phyloP scores from a whole-genome alignment of 2,113 vertebrate species.

The Glareola pratincola region DNA sequence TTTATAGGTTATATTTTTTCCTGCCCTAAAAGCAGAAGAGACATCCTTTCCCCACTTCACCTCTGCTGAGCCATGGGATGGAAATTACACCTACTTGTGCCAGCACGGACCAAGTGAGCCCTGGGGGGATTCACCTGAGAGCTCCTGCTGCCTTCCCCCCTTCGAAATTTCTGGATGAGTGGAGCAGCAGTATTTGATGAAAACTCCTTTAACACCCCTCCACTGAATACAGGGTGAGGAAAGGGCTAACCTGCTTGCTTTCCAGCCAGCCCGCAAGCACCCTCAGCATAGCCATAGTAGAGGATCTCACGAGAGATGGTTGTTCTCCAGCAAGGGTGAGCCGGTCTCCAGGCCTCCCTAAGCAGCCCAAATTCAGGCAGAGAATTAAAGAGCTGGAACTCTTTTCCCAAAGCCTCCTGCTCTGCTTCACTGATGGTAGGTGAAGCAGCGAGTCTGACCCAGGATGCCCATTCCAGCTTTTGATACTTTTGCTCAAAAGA shows the following conservation, averaged over 20 bases:
- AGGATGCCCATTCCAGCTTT: not conserved
- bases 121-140: not conserved
- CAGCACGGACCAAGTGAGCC: not conserved
- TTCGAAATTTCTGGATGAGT: not conserved
- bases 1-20: not conserved
- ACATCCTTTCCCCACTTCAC: not conserved
- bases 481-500: not conserved
- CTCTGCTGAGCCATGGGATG: not conserved
- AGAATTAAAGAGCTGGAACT: not conserved
- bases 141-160: not conserved
- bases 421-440: not conserved
- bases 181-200: not conserved
- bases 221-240: not conserved
- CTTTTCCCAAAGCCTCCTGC: not conserved
- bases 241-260: not conserved
- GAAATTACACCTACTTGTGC: not conserved
- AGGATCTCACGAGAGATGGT: not conserved
- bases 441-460: not conserved
- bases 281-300: fast-evolving
- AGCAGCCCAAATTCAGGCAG: not conserved
- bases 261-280: not conserved
- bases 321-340: not conserved
- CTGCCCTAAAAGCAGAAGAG: not conserved
- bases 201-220: not conserved
- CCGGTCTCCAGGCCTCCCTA: not conserved